Evolutionary conservation across 2,888 invertebrate genomes (phyloP).

Genomic region (Callyntrura guangdongensis): DNA sequence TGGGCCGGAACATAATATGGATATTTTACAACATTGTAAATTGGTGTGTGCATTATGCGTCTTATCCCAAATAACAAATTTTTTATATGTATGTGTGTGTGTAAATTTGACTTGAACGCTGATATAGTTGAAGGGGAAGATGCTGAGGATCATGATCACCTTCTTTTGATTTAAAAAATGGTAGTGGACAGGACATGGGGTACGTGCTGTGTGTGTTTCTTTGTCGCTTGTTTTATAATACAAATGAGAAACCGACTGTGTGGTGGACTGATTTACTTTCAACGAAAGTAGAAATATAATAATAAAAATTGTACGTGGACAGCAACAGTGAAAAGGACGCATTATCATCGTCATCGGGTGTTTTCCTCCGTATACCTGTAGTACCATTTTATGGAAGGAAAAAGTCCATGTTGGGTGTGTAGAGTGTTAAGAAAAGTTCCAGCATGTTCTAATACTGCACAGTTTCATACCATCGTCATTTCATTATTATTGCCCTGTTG

Average conservation of each 20-base stretch:
- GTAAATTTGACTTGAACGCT: neutral
- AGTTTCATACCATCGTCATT: neutral
- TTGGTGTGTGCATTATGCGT: neutral
- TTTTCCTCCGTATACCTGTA: no score
- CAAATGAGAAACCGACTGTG: conserved; percentile 70
- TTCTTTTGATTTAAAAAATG: conserved; percentile 50
- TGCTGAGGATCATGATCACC: conserved; percentile 27
- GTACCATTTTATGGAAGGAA: neutral
- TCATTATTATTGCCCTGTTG: no score
- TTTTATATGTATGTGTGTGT: neutral
- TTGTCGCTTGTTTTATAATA: conserved; percentile 70
- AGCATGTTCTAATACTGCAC: conserved; percentile 46
- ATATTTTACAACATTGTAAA: no score
- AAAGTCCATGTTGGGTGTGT: neutral
- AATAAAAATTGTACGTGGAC: conserved; percentile 67
- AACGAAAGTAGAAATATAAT: conserved; percentile 54
- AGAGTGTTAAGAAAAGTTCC: neutral
- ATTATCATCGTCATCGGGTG: neutral
- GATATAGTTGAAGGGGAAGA: conserved; percentile 11
- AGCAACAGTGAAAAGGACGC: conserved; percentile 39
- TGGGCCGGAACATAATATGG: no score
- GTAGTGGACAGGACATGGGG: conserved; percentile 66
- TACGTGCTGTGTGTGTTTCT: conserved; percentile 62
- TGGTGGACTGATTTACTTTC: conserved; percentile 74
- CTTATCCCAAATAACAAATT: neutral